Conservation (phyloP, 2,888 invertebrate genomes). For the Erebia palarica region DNA sequence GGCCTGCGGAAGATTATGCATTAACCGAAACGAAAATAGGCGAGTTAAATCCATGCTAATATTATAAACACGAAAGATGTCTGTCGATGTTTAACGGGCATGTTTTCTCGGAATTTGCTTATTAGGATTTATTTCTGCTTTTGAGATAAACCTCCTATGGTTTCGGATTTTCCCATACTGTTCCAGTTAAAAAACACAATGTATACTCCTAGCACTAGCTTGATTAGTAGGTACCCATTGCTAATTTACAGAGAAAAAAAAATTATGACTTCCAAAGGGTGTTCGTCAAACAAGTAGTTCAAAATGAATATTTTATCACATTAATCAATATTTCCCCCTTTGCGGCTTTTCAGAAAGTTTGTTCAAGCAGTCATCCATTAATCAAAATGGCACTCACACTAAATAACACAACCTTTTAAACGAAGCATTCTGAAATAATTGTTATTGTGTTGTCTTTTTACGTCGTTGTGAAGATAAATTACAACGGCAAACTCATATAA, state of each 20-base stretch:
- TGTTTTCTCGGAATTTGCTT: too few species aligned
- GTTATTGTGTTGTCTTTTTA: conserved; percentile 3
- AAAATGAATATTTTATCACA: conserved; percentile 7
- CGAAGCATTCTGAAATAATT: conserved; percentile 5
- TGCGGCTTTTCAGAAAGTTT: conserved; percentile 5
- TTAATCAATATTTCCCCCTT: neutral
- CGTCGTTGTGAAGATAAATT: conserved; percentile 7
- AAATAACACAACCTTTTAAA: neutral
- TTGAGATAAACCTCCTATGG: too few species aligned
- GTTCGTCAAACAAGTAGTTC: conserved; percentile 2
- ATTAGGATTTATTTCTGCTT: too few species aligned
- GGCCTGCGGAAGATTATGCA: neutral
- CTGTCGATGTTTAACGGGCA: too few species aligned
- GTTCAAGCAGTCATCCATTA: conserved; percentile 14
- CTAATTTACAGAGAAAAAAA: neutral
- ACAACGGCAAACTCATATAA: neutral
- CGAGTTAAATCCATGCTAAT: too few species aligned
- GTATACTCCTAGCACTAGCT: too few species aligned
- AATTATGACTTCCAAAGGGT: neutral
- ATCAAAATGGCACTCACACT: conserved; percentile 17
- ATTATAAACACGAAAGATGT: too few species aligned
- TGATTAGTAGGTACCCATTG: neutral
- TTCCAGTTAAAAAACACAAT: too few species aligned
- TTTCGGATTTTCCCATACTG: too few species aligned
- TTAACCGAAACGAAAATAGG: too few species aligned